Evolutionary conservation across 1,140 invertebrate species (phyloP).

Genomic region (Panagrolaimus sp.): DNA sequence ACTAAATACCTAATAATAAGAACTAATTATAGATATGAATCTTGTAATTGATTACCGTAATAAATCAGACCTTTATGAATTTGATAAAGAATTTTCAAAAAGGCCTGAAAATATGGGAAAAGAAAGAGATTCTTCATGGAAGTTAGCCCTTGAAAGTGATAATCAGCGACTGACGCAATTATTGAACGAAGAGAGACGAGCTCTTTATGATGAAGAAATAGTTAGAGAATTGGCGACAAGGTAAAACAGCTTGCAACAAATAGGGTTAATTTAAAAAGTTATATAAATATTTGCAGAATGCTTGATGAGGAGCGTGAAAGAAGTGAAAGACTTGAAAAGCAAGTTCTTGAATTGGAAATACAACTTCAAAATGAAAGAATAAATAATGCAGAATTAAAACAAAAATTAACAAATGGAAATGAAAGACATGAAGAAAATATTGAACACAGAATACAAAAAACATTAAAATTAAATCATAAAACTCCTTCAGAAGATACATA

Average conservation of each 20-base stretch:
- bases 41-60: slow-evolving; percentile 20
- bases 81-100: slow-evolving; percentile 20
- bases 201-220: slow-evolving; percentile 20
- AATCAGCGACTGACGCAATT: slow-evolving; percentile 20
- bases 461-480: not conserved
- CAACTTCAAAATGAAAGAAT: not conserved
- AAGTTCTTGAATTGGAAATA: slow-evolving; percentile 3
- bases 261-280: no score
- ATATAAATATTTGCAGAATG: slow-evolving; percentile 6
- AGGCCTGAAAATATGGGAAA: slow-evolving; percentile 18
- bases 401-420: not conserved
- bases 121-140: slow-evolving; percentile 22
- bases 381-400: not conserved
- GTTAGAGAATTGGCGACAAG: slow-evolving; percentile 22
- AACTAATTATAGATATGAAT: slow-evolving; percentile 24
- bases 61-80: slow-evolving; percentile 17
- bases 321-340: slow-evolving; percentile 15
- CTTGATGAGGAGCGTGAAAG: slow-evolving; percentile 19
- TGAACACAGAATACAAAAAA: not conserved
- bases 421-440: not conserved
- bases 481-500: not conserved
- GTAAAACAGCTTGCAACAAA: not conserved
- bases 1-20: slow-evolving; percentile 15
- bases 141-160: slow-evolving; percentile 21
- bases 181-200: slow-evolving; percentile 13